Base-by-base conservation (phyloP, 2,888 invertebrate genomes). In the Ommatoiulus sabulosus region DNA sequence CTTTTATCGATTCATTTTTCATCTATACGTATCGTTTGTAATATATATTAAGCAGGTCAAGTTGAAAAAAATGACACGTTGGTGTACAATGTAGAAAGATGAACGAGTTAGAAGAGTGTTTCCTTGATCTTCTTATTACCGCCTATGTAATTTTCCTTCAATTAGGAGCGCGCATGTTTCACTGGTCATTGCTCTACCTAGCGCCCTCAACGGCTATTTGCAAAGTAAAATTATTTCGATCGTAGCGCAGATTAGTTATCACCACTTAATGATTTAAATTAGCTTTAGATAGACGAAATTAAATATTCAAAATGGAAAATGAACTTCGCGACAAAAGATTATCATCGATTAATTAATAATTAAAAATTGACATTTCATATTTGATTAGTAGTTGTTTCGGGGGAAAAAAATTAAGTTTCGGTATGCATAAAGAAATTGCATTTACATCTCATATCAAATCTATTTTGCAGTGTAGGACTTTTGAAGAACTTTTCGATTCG, bases 261-360 rank as follows among this genome's bases (percentile, higher is more conserved):
- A 72, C 24, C 72, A n/a, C 72, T 24, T 72, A 72, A 72, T 72
- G 72, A 72, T 72, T 72, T 72, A 72, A 72, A 72, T 72, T 72
- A 72, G 72, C n/a, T 72, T 72, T 72, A 20, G 72, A n/a, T 2
- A 72, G 72, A 10, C 20, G 72, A 72, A 72, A 72, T 72, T 72
- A 72, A 72, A 72, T 72, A 72, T 72, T 72, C 72, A 72, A 72
- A 72, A 72, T 72, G 72, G 72, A 72, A 72, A 72, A 72, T 72
- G 24, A 24, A 72, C 8, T 24, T 8, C 72, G 24, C 10, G 72
- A 72, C 24, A n/a, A 20, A 24, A 20, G 72, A 72, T 72, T 72
- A 72, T 24, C 24, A 72, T 72, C 72, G 24, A 72, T 72, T 72
- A 63, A 72, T 72, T 72, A n/a, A n/a, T n/a, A n/a, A 72, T 8